Base-by-base conservation (phyloP, 2,888 invertebrate genomes). In the Myathropa florea region DNA sequence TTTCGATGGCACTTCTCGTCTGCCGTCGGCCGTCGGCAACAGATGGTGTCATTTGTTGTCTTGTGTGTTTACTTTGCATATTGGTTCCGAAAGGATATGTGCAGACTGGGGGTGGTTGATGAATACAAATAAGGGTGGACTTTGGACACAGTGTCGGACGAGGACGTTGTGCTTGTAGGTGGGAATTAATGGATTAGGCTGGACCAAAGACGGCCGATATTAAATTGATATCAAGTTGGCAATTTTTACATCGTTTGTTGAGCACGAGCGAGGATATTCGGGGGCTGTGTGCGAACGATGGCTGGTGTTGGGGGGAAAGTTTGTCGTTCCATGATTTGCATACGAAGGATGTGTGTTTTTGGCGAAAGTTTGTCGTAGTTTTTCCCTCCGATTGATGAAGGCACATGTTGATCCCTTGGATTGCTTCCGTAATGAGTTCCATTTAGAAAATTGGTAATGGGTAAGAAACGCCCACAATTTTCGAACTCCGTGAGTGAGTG, bases 51-150 rank as follows among this genome's bases (percentile, higher is more conserved):
- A 60, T 75, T 83, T 80, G 63, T 65, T 82, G 83, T 55, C 71
- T n/a, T 79, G 78, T 78, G 73, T 86, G 75, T 86, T 83, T 86
- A 71, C 86, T 86, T 86, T 86, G 86, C 86, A 86, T 86, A 83
- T 86, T 86, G 70, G 71, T 65, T 75, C 36, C 57, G 55, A 57
- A n/a, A 57, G 57, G 57, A 57, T 57, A 57, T 57, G 24, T 57
- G 57, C 57, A 28, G 46, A 36, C 64, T 67, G 70, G 67, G 80
- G 84, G 84, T 84, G 79, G 76, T 24, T 82, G 81, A 21, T 82
- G 81, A 68, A 73, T 82, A 76, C 82, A 79, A 83, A 71, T 86
- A 79, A 75, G 78, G 71, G 71, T 64, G 30, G 70, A 55, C 53
- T 64, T 18, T 0, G 39, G 10, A 10, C 9, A 30, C 28, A 33